phyloP scores from a whole-genome alignment of 1,140 invertebrate genomes.

The Drosophila saltans region DNA sequence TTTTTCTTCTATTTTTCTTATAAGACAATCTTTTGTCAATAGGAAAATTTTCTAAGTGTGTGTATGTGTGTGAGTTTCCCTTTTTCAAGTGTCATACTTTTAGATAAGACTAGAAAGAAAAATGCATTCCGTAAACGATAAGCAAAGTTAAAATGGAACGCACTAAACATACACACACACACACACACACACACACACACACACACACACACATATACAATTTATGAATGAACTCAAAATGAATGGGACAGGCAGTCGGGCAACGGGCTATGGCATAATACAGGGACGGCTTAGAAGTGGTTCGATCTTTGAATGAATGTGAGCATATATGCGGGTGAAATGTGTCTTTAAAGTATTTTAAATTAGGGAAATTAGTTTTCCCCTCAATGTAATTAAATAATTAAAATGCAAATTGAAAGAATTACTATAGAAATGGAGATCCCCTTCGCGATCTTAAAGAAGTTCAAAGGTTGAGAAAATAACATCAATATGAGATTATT shows the following conservation, averaged over 20 bases:
- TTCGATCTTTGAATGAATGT: background rate
- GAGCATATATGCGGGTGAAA: background rate
- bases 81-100: constrained; percentile 10
- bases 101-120: constrained; percentile 55
- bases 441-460: too few species aligned
- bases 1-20: background rate
- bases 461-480: too few species aligned
- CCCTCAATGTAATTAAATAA: too few species aligned
- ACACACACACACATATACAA: constrained; percentile 50
- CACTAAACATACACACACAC: constrained; percentile 56
- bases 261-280: background rate
- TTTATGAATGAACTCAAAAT: constrained; percentile 63
- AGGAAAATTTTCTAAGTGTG: background rate
- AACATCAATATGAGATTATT: too few species aligned
- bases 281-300: background rate
- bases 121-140: constrained; percentile 21
- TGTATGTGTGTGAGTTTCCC: too few species aligned
- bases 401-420: too few species aligned
- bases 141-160: constrained; percentile 53
- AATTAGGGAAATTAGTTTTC: too few species aligned
- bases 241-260: constrained; percentile 16
- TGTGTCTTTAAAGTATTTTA: too few species aligned
- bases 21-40: constrained; percentile 6
- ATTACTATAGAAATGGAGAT: too few species aligned
- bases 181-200: constrained; percentile 30